A percentile compares a stretch with the other conserved stretches of the same genome.
Conservation (phyloP, 2,888 invertebrate genomes). For the Agonum fuliginosum region DNA sequence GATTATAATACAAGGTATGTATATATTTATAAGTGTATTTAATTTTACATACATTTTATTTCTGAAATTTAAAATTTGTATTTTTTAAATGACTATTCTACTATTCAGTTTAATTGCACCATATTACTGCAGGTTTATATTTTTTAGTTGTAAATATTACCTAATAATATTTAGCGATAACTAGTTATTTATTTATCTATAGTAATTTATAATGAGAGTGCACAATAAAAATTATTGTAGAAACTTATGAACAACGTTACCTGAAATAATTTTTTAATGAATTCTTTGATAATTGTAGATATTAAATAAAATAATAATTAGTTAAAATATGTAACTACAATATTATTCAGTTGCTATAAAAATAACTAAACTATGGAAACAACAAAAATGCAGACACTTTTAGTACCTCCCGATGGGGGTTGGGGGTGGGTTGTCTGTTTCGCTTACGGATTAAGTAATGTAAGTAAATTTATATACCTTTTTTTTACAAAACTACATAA, state of each 20-base stretch:
- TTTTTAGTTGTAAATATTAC: not conserved
- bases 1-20: not conserved
- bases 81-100: too few relatives aligned
- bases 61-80: too few relatives aligned
- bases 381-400: slow-evolving; percentile 64
- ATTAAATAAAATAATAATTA: too few relatives aligned
- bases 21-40: not conserved
- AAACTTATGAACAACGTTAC: too few relatives aligned
- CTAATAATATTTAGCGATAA: not conserved
- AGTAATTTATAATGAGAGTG: not conserved
- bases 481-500: slow-evolving; percentile 1
- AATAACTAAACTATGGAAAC: slow-evolving; percentile 55
- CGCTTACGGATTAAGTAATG: slow-evolving; percentile 72
- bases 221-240: not conserved
- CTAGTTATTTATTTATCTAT: too few relatives aligned
- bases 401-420: slow-evolving; percentile 73
- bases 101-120: too few relatives aligned
- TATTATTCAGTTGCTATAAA: not conserved
- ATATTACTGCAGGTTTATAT: too few relatives aligned
- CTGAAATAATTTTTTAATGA: too few relatives aligned
- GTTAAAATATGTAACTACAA: not conserved
- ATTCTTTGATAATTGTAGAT: too few relatives aligned
- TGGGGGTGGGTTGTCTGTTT: slow-evolving; percentile 74
- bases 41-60: too few relatives aligned
- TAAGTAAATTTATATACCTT: slow-evolving; percentile 68